Base-by-base conservation (phyloP, 2,113 vertebrate species). In the Urocolius indicus region DNA sequence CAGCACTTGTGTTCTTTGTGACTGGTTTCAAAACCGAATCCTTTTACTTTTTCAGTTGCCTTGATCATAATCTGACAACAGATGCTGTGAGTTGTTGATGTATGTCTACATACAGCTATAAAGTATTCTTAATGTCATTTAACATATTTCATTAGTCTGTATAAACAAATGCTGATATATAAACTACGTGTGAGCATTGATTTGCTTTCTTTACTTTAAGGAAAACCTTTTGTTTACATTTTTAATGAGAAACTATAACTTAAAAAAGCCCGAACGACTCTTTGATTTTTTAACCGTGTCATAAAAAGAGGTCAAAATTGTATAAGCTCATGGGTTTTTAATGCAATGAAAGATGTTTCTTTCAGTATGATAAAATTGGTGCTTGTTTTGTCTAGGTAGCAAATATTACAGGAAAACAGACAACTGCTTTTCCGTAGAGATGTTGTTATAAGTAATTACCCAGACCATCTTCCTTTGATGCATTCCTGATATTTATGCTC, bases 401-500 rank as follows among this genome's bases (percentile, higher is more conserved):
- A 90, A 79, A 71, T 91, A 84, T 27, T 84, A 45, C 41, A 69
- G 30, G 18, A 87, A 88, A 92, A 58, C 5, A 71, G n/a, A 74
- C 7, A 73, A 93, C 71, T 93, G 48, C 24, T 81, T 17, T 0
- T 86, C 88, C 22, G 27, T 49, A 49, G 62, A 72, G 71, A 46
- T 79, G 89, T 82, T 85, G 10, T 79, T 72, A 54, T 76, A 52
- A 82, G 20, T 16, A 22, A 36, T 95, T 90, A 93, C 17, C 11
- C 27, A 88, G 81, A 65, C 6, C 2, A 76, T 36, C 45, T 93
- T 85, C 38, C 59, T 93, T 93, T 90, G 88, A 93, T 92, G 67
- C 19, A 22, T 93, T 96, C 87, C 78, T 73, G 29, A 61, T 90
- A 62, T 59, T 89, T 84, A 91, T 46, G 32, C 52, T 95, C 59